Percentiles rank a stretch among this genome's conserved stretches.
These are phyloP conservation scores for Spermophilus dauricus DNA, from an alignment of 2,113 vertebrate species.

Conservation along the genomic window DNA sequence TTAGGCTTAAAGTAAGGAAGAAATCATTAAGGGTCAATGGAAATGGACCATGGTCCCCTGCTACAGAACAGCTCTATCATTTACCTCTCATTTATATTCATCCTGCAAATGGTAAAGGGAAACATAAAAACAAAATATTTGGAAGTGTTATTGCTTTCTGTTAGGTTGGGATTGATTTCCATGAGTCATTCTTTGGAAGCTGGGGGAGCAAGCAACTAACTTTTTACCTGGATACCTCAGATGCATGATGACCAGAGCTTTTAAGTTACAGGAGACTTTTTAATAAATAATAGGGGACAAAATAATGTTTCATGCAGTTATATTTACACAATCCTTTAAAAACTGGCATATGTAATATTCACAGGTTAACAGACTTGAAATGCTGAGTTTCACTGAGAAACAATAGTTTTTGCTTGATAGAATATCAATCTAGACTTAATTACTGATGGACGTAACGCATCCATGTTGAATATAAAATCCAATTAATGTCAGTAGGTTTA, in stretches of 20 bases:
- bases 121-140: not conserved
- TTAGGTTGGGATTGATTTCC: not conserved
- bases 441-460: not conserved
- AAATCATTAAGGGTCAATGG: not conserved
- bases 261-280: not conserved
- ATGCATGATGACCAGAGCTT: not conserved
- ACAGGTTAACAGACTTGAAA: not conserved
- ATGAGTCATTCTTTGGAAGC: not conserved
- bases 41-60: not conserved
- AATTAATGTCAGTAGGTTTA: slow-evolving; percentile 44
- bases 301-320: not conserved
- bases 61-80: not conserved
- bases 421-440: slow-evolving; percentile 6
- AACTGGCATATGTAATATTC: not conserved
- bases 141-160: not conserved
- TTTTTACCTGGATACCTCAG: not conserved
- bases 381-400: not conserved
- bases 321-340: not conserved
- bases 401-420: not conserved
- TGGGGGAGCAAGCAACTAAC: not conserved
- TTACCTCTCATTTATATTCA: not conserved
- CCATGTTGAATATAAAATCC: slow-evolving; percentile 54
- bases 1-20: not conserved
- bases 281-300: not conserved
- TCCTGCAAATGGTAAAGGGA: not conserved